A percentile compares a stretch with the other conserved stretches of the same genome.
phyloP scores from a whole-genome alignment of 2,113 vertebrate genomes.

The Halcyon senegalensis region DNA sequence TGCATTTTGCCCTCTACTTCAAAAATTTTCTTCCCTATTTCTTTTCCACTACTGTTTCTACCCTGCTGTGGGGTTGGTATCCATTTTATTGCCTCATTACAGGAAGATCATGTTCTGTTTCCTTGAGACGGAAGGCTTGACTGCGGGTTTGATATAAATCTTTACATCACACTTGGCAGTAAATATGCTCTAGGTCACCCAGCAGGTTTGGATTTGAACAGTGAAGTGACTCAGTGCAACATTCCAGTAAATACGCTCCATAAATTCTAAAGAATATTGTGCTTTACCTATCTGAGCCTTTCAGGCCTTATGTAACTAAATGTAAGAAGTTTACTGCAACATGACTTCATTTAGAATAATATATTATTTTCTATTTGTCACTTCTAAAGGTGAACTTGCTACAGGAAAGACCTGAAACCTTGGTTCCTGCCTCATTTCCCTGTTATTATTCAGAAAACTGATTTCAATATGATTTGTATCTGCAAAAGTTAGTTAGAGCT shows the following conservation, averaged over 20 bases:
- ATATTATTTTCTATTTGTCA: not conserved
- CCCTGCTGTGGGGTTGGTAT: not conserved
- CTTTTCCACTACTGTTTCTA: not conserved
- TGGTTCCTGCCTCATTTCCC: not conserved
- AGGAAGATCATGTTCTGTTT: not conserved
- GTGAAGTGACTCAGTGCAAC: not conserved
- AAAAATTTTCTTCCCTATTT: not conserved
- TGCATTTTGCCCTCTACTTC: not conserved
- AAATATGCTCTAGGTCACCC: not conserved
- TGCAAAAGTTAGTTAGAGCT: not conserved
- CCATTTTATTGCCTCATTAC: not conserved
- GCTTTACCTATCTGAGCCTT: not conserved
- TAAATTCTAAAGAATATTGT: not conserved
- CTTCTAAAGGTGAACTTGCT: not conserved
- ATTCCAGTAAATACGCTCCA: not conserved
- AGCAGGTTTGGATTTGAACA: slow-evolving; percentile 33
- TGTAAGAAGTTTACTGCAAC: not conserved
- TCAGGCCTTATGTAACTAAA: not conserved
- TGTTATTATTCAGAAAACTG: not conserved
- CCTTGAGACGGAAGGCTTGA: not conserved
- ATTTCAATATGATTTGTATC: not conserved
- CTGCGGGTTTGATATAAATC: slow-evolving; percentile 11
- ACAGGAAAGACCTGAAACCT: not conserved
- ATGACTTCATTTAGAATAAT: not conserved
- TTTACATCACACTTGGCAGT: not conserved